phyloP scores from a whole-genome alignment of 2,888 invertebrate genomes.

The Macrophya annulata region DNA sequence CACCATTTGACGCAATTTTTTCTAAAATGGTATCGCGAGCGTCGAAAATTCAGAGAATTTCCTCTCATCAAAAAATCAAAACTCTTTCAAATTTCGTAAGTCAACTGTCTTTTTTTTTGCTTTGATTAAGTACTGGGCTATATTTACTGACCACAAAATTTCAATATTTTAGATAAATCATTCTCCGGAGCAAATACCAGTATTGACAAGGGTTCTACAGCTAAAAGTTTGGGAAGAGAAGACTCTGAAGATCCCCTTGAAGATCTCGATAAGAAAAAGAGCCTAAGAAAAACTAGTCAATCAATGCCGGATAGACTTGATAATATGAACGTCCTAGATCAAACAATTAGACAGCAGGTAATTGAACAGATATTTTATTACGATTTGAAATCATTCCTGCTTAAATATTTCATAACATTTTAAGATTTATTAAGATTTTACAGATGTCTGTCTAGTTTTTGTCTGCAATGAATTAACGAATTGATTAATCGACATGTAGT shows the following conservation, averaged over 20 bases:
- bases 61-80: too few species aligned
- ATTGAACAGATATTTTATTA: not conserved
- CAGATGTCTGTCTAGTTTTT: not conserved
- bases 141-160: not conserved
- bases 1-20: too few species aligned
- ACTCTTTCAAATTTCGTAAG: too few species aligned
- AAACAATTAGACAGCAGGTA: conserved; percentile 71
- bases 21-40: too few species aligned
- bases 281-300: conserved; percentile 86
- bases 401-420: not conserved
- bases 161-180: not conserved
- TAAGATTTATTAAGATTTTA: not conserved
- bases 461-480: not conserved
- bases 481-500: not conserved
- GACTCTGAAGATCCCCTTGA: not conserved
- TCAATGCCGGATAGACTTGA: conserved; percentile 88
- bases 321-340: conserved; percentile 84
- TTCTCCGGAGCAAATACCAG: not conserved
- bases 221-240: not conserved
- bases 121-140: not conserved
- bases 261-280: conserved; percentile 73
- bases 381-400: conserved; percentile 4
- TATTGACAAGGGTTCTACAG: not conserved
- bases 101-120: too few species aligned
- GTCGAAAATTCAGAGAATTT: too few species aligned